Percentiles rank a stretch among this genome's conserved stretches.
Conservation (phyloP, 2,888 invertebrate species). For the Opisthograptis luteolata region DNA sequence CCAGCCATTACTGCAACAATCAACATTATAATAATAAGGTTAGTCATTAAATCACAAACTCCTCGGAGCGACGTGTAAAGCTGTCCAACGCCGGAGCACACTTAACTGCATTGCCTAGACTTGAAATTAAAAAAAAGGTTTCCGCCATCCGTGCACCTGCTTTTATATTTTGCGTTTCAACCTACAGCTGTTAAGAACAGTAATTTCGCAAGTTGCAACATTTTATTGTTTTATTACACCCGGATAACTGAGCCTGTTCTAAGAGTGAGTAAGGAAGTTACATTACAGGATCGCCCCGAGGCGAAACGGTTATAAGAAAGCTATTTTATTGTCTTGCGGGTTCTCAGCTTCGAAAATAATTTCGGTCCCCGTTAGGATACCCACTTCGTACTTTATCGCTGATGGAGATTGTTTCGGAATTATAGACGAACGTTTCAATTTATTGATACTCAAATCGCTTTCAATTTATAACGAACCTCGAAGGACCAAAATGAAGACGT, state of each 20-base stretch:
- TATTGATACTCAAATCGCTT: slow-evolving; percentile 47
- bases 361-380: slow-evolving; percentile 60
- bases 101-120: slow-evolving; percentile 46
- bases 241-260: slow-evolving; percentile 32
- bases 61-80: slow-evolving; percentile 40
- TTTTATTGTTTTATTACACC: slow-evolving; percentile 68
- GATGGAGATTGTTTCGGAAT: slow-evolving; percentile 57
- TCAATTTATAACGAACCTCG: slow-evolving; percentile 32
- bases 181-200: slow-evolving; percentile 50
- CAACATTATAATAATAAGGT: slow-evolving; percentile 40
- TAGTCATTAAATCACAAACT: slow-evolving; percentile 43
- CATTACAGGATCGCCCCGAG: slow-evolving; percentile 56
- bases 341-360: slow-evolving; percentile 60
- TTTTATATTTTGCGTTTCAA: slow-evolving; percentile 41
- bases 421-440: slow-evolving; percentile 49
- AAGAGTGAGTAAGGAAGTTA: slow-evolving; percentile 58
- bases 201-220: slow-evolving; percentile 59
- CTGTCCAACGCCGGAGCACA: slow-evolving; percentile 36
- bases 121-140: slow-evolving; percentile 33
- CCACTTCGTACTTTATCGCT: slow-evolving; percentile 61
- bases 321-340: slow-evolving; percentile 66
- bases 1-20: slow-evolving; percentile 39
- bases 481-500: slow-evolving; percentile 24
- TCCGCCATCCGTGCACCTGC: slow-evolving; percentile 43
- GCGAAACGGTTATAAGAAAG: slow-evolving; percentile 63